Percentiles rank a stretch among this genome's conserved stretches.
phyloP scores from a whole-genome alignment of 2,888 invertebrate species.

The Caenorhabditis panamensis region DNA sequence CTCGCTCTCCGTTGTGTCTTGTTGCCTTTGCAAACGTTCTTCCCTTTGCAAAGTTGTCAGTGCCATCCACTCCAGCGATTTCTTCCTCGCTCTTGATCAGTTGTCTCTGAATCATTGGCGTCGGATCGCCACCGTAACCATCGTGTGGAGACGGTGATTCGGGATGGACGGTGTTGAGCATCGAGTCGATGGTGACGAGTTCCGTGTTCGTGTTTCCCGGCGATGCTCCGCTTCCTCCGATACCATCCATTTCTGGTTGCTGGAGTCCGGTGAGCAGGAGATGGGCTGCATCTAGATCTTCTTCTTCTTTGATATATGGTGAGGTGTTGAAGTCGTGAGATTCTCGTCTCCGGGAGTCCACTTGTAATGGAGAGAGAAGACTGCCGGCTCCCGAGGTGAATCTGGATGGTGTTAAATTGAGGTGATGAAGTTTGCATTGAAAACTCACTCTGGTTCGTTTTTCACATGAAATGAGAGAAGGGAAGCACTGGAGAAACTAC shows the following conservation, averaged over 20 bases:
- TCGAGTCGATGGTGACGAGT: constrained; percentile 72
- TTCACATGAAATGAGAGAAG: constrained; percentile 42
- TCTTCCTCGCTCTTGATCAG: constrained; percentile 64
- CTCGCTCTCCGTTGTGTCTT: constrained; percentile 21
- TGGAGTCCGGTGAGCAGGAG: constrained; percentile 53
- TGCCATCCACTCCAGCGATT: constrained; percentile 27
- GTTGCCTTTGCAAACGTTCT: constrained; percentile 25
- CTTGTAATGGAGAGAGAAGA: constrained; percentile 75
- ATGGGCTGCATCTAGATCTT: constrained; percentile 20
- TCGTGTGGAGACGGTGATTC: constrained; percentile 60
- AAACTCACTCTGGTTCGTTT: constrained; percentile 42
- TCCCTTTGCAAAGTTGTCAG: constrained; percentile 24
- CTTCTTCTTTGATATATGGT: constrained; percentile 65
- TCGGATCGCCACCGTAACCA: constrained; percentile 40
- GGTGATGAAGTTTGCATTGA: neutral
- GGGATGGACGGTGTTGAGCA: constrained; percentile 67
- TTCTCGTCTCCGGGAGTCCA: constrained; percentile 60
- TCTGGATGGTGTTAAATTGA: constrained; percentile 12
- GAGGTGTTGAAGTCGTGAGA: constrained; percentile 45
- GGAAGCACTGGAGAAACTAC: constrained; percentile 23
- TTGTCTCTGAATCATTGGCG: constrained; percentile 51
- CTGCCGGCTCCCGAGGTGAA: constrained; percentile 71
- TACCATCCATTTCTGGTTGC: constrained; percentile 70
- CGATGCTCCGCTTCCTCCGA: constrained; percentile 15
- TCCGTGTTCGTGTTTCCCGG: constrained; percentile 40